phyloP scores from a whole-genome alignment of 2,888 invertebrate species.

The Rhimphoctona megacephalus region DNA sequence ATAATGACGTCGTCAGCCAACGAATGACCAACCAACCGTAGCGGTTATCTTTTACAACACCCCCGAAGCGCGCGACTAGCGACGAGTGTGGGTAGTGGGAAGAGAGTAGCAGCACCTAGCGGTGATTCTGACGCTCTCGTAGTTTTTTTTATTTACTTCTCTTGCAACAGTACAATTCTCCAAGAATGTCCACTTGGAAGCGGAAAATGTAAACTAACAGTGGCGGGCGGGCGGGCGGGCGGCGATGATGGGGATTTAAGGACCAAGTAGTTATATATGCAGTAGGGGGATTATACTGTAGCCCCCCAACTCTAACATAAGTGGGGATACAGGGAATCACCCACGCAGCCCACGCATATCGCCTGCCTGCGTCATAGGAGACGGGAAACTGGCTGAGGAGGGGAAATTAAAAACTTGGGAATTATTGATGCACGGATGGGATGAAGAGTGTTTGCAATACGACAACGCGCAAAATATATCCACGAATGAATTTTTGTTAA shows the following conservation, averaged over 20 bases:
- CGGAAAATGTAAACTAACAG: background rate
- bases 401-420: too few relatives aligned
- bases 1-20: conserved; percentile 2
- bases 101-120: background rate
- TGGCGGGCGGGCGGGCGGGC: too few relatives aligned
- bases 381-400: too few relatives aligned
- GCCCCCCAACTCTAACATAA: background rate
- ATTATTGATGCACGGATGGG: too few relatives aligned
- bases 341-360: too few relatives aligned
- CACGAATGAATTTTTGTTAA: background rate
- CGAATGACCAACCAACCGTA: too few relatives aligned
- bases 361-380: background rate
- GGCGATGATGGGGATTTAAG: too few relatives aligned
- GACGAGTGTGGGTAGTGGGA: too few relatives aligned
- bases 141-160: background rate
- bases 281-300: background rate
- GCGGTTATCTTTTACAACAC: too few relatives aligned
- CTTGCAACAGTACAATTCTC: background rate
- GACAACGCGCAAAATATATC: background rate
- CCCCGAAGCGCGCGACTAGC: too few relatives aligned
- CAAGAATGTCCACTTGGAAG: background rate
- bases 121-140: background rate
- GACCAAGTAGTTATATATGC: too few relatives aligned
- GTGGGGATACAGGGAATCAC: conserved; percentile 3
- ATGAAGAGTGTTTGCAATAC: background rate